A percentile compares a stretch with the other conserved stretches of the same genome.
These are phyloP conservation scores for Aurelia sp. DNA, from an alignment of 30 jellyfish, hydroid and myxozoan genomes.

Conservation along the genomic window DNA sequence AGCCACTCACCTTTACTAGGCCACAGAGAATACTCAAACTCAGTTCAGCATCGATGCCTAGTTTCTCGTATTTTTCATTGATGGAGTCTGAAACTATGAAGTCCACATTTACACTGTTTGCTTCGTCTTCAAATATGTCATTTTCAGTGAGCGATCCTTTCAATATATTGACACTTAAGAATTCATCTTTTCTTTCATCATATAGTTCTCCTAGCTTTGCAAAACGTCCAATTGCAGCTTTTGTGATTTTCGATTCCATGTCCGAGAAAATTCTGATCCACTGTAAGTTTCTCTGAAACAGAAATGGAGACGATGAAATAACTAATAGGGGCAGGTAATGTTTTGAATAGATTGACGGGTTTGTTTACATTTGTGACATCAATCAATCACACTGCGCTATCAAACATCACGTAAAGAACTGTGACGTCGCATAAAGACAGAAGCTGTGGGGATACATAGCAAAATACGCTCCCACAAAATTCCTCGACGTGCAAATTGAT, in stretches of 20 bases:
- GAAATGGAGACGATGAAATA: no score
- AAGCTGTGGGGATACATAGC: no score
- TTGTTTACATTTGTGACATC: no score
- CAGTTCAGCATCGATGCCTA: slow-evolving; percentile 64
- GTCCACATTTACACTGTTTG: slow-evolving; percentile 42
- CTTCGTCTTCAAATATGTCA: slow-evolving; percentile 65
- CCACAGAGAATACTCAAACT: slow-evolving; percentile 66
- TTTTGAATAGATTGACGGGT: no score
- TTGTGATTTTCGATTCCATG: slow-evolving; percentile 9
- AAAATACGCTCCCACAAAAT: no score
- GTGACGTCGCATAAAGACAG: no score
- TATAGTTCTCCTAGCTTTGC: slow-evolving; percentile 69
- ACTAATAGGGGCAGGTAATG: no score
- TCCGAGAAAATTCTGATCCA: no score
- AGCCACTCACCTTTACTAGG: slow-evolving; percentile 50
- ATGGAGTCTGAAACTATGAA: slow-evolving; percentile 49
- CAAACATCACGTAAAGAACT: no score
- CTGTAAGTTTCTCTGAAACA: no score
- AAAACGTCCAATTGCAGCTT: slow-evolving; percentile 78
- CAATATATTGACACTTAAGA: slow-evolving; percentile 38
- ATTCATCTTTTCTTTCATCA: slow-evolving; percentile 61
- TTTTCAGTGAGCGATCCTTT: slow-evolving; percentile 16
- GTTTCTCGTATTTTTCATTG: slow-evolving; percentile 42
- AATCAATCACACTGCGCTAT: no score
- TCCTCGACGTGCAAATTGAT: no score